phyloP scores from a whole-genome alignment of 2,797 vertebrate genomes.

The Anableps anableps region DNA sequence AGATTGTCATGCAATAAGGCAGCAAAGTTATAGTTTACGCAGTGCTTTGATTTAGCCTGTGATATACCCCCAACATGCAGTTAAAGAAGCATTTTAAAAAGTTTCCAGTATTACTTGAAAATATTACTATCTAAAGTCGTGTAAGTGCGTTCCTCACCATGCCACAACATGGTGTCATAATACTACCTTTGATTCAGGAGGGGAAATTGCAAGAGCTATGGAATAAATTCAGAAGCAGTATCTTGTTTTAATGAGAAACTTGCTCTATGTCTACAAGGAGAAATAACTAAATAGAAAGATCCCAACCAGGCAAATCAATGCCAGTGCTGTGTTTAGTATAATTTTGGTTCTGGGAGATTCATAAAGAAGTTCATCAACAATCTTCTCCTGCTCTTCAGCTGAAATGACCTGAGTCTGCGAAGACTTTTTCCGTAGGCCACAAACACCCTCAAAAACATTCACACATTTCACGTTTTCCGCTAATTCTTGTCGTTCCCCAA shows the following conservation, averaged over 20 bases:
- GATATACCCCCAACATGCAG: no score
- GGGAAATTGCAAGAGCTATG: neutral
- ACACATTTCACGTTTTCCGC: constrained; percentile 17
- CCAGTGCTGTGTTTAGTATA: constrained; percentile 49
- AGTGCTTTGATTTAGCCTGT: no score
- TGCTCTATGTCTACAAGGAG: constrained; percentile 43
- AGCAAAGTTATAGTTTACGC: no score
- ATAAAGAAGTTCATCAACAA: constrained; percentile 53
- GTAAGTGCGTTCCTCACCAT: neutral
- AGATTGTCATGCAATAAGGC: no score
- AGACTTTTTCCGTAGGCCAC: constrained; percentile 30
- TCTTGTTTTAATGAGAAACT: neutral
- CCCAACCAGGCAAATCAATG: constrained; percentile 39
- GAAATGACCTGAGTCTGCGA: constrained; percentile 16
- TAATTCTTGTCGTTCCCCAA: neutral
- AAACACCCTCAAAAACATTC: constrained; percentile 39
- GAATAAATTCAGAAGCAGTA: neutral
- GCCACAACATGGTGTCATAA: neutral
- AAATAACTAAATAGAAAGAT: constrained; percentile 69
- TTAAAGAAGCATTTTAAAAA: neutral
- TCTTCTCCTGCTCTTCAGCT: constrained; percentile 44
- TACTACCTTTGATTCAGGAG: neutral
- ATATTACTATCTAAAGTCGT: neutral
- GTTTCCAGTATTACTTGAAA: neutral
- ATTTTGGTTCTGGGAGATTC: constrained; percentile 49